Evolutionary conservation across 2,888 invertebrate genomes (phyloP), one percentile per base, ranked within the genome.

Genomic region (Trissolcus brochymenae): DNA sequence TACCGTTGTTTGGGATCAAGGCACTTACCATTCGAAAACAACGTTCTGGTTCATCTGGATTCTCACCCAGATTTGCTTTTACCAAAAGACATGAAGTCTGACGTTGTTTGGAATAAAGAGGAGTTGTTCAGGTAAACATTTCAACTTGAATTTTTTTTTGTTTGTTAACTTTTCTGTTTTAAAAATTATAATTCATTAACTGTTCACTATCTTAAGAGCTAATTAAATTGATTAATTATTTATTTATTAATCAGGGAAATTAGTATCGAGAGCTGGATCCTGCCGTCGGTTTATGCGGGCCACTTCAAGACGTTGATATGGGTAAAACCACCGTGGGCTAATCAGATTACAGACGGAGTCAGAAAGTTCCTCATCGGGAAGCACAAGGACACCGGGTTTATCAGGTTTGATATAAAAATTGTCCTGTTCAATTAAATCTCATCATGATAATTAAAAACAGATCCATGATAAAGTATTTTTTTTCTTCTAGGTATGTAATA

Each of bases 261-360:
- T 76, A 96, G 96, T 89, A 98, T 98, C 84, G 98, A 97, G 90
- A 97, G 96, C 90, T 98, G 98, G 98, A 95, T 98, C 64, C 91
- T 97, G 86, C 97, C 97, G 0, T 94, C 95, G 6, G 93, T 92
- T 9, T 97, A 94, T 86, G 95, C 95, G 3, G 97, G 97, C 0
- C 95, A 97, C 88, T 92, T 98, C 46, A 91, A 90, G 64, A 92
- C 93, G 70, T 90, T 98, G 19, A 90, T 96, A 56, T 98, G 98
- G 98, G 89, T 97, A 6, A 96, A 96, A 87, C 97, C 97, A 49
- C 94, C 95, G 0, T 98, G 97, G 97, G 94, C 96, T 46, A 91
- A 92, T 79, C 97, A 98, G 89, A 94, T 97, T 83, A 87, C 90
- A 1, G 93, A 95, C 80, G 94, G 94, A 49, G 90, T 90, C 60